Evolutionary conservation across 1,140 invertebrate species (phyloP).

Genomic region (Drosophila gunungcola): DNA sequence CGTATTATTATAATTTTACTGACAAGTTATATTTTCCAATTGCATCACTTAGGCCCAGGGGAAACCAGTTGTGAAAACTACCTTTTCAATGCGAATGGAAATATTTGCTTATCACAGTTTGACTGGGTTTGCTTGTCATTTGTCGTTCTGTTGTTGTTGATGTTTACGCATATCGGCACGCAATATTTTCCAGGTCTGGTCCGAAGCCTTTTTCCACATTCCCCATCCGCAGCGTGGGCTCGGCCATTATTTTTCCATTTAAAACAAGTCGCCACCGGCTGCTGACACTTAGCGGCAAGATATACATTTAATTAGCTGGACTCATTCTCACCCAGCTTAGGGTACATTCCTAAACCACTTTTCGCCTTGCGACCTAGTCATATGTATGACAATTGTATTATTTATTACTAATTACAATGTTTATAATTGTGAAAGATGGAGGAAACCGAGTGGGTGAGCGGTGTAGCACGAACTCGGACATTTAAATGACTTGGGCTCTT

Average conservation of each 20-base stretch:
- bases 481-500: slow-evolving; percentile 14
- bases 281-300: slow-evolving; percentile 4
- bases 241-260: slow-evolving; percentile 43
- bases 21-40: background rate
- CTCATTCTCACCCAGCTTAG: slow-evolving; percentile 11
- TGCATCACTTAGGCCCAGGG: background rate
- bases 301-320: slow-evolving; percentile 34
- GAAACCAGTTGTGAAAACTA: slow-evolving; percentile 9
- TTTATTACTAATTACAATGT: slow-evolving; percentile 18
- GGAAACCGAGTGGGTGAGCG: slow-evolving; percentile 1
- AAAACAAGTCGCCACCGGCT: slow-evolving; percentile 27
- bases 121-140: slow-evolving; percentile 5
- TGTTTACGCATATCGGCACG: slow-evolving; percentile 52
- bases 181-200: slow-evolving; percentile 39
- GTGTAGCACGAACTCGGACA: background rate
- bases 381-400: slow-evolving; percentile 21
- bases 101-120: slow-evolving; percentile 25
- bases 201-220: slow-evolving; percentile 6
- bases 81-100: slow-evolving; percentile 1
- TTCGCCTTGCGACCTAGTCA: background rate
- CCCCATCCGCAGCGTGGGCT: slow-evolving; percentile 21
- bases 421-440: slow-evolving; percentile 3
- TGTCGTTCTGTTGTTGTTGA: slow-evolving; percentile 6
- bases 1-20: too few species aligned
- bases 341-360: slow-evolving; percentile 33